phyloP scores from a whole-genome alignment of 2,888 invertebrate species.

The Sphecodes monilicornis region DNA sequence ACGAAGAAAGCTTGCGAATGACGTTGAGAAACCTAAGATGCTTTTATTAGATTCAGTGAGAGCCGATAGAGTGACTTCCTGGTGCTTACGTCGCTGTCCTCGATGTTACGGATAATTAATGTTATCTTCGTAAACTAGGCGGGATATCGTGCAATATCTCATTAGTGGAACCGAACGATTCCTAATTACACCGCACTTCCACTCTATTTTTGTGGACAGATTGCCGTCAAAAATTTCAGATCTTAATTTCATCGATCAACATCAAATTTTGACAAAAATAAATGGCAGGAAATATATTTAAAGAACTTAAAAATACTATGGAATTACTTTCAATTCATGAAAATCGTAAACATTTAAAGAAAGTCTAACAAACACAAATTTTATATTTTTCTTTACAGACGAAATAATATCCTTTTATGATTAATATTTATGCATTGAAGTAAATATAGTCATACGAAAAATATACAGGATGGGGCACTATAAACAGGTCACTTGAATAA shows the following conservation, averaged over 20 bases:
- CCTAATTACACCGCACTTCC: slow-evolving; percentile 47
- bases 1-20: neutral
- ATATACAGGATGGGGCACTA: too few relatives aligned
- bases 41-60: slow-evolving; percentile 60
- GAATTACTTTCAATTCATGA: neutral
- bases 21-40: slow-evolving; percentile 5
- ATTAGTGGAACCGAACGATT: slow-evolving; percentile 50
- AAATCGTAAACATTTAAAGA: too few relatives aligned
- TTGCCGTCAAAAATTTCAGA: neutral
- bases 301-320: neutral
- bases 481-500: too few relatives aligned
- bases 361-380: too few relatives aligned
- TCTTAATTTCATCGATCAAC: neutral
- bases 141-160: slow-evolving; percentile 59
- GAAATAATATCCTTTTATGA: too few relatives aligned
- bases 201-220: neutral
- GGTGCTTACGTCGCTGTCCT: slow-evolving; percentile 50
- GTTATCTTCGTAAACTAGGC: slow-evolving; percentile 62
- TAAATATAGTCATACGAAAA: too few relatives aligned
- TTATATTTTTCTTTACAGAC: too few relatives aligned
- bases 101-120: slow-evolving; percentile 68
- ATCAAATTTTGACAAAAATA: neutral
- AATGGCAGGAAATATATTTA: neutral
- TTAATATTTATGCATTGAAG: too few relatives aligned
- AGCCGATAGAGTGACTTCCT: slow-evolving; percentile 72